Evolutionary conservation across 1,140 invertebrate genomes (phyloP).

Genomic region (Holcopasites calliopsidis): DNA sequence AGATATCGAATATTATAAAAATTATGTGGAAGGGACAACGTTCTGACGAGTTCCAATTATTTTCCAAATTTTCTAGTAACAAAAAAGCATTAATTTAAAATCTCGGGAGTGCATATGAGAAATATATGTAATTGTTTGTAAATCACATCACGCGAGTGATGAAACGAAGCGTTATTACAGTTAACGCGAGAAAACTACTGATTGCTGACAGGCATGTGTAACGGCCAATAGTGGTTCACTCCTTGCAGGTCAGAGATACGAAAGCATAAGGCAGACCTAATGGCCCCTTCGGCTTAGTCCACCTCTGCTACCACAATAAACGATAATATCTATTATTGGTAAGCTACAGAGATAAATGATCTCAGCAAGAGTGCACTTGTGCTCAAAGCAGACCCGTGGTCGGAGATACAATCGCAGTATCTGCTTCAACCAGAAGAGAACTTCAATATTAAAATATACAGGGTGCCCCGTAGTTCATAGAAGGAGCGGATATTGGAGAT

Average conservation of each 20-base stretch:
- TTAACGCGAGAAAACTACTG: not conserved
- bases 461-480: too few relatives aligned
- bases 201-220: not conserved
- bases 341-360: constrained; percentile 63
- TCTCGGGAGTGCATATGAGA: too few relatives aligned
- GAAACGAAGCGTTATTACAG: not conserved
- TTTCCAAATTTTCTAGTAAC: too few relatives aligned
- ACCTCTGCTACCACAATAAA: constrained; percentile 60
- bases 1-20: too few relatives aligned
- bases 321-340: constrained; percentile 69
- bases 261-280: constrained; percentile 57
- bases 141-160: too few relatives aligned
- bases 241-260: constrained; percentile 55
- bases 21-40: too few relatives aligned
- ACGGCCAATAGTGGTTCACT: not conserved
- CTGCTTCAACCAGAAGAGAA: not conserved
- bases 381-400: not conserved
- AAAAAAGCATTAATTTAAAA: too few relatives aligned
- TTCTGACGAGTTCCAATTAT: too few relatives aligned
- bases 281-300: constrained; percentile 56
- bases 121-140: too few relatives aligned
- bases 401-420: not conserved
- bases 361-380: constrained; percentile 36
- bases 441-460: too few relatives aligned
- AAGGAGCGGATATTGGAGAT: too few relatives aligned